phyloP scores from a whole-genome alignment of 2,113 vertebrate species.

The Isichthys henryi region DNA sequence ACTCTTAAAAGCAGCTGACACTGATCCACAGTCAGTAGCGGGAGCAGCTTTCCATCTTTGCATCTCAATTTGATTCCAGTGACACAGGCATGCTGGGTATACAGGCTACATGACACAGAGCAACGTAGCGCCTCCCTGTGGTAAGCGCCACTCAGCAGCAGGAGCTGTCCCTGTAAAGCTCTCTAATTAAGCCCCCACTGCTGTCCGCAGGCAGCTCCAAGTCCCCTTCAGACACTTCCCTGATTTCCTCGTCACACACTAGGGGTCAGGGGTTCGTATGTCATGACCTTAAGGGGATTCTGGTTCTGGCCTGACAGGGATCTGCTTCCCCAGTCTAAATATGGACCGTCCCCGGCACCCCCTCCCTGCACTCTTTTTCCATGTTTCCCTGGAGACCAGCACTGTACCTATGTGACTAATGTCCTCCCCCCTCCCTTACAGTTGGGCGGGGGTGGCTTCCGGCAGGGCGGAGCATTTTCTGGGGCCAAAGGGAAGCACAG shows the following conservation, averaged over 20 bases:
- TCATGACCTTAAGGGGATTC: neutral
- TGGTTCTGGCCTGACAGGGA: neutral
- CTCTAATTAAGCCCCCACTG: constrained; percentile 53
- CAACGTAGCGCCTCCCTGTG: constrained; percentile 4
- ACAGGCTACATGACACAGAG: neutral
- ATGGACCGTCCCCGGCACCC: neutral
- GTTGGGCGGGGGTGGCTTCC: neutral
- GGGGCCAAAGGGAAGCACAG: constrained; percentile 48
- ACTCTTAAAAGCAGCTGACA: neutral
- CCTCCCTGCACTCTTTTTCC: neutral
- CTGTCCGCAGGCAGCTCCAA: constrained; percentile 28
- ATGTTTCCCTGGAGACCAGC: neutral
- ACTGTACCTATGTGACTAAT: neutral
- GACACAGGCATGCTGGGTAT: neutral
- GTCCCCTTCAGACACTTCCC: neutral
- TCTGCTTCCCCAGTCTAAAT: neutral
- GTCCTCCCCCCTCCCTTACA: neutral
- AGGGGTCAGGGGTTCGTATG: neutral
- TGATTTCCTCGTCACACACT: neutral
- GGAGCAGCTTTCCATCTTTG: constrained; percentile 1
- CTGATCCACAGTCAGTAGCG: neutral
- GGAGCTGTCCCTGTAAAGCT: constrained; percentile 35
- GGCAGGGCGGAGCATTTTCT: neutral
- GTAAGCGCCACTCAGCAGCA: neutral
- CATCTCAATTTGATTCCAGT: constrained; percentile 1